These are phyloP conservation scores for Noctilio leporinus DNA, from an alignment of 2,113 vertebrate genomes.

Conservation along the genomic window DNA sequence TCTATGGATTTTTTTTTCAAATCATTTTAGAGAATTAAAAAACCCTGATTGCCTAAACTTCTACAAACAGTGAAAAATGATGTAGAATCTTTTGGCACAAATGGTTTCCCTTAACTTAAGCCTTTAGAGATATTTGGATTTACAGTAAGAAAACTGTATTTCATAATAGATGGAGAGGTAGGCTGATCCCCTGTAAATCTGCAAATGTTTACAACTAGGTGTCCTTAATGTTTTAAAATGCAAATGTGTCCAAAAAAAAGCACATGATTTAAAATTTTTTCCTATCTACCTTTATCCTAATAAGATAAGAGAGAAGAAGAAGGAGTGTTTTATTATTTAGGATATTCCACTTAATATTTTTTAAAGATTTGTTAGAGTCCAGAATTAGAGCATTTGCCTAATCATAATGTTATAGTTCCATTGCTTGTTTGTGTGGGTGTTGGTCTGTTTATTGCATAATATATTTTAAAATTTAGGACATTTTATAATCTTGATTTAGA, in stretches of 20 bases:
- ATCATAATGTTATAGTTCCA: not conserved
- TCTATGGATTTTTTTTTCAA: not conserved
- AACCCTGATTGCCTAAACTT: not conserved
- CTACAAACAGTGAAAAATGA: not conserved
- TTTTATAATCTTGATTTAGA: not conserved
- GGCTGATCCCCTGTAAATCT: not conserved
- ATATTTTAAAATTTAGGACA: not conserved
- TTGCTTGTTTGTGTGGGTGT: not conserved
- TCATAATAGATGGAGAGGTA: not conserved
- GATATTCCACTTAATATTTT: not conserved
- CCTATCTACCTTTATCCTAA: not conserved
- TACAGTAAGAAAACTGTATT: not conserved
- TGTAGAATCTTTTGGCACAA: not conserved
- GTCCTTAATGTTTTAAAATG: not conserved
- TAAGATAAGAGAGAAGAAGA: not conserved
- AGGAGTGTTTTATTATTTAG: not conserved
- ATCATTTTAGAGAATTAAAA: not conserved
- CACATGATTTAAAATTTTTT: not conserved
- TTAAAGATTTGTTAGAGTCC: not conserved
- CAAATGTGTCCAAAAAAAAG: not conserved
- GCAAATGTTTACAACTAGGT: not conserved
- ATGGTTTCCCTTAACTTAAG: not conserved
- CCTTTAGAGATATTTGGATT: not conserved
- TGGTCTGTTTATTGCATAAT: not conserved
- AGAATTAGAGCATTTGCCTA: not conserved